These are phyloP conservation scores for Moxostoma hubbsi DNA, from an alignment of 2,797 vertebrate genomes.

Conservation along the genomic window DNA sequence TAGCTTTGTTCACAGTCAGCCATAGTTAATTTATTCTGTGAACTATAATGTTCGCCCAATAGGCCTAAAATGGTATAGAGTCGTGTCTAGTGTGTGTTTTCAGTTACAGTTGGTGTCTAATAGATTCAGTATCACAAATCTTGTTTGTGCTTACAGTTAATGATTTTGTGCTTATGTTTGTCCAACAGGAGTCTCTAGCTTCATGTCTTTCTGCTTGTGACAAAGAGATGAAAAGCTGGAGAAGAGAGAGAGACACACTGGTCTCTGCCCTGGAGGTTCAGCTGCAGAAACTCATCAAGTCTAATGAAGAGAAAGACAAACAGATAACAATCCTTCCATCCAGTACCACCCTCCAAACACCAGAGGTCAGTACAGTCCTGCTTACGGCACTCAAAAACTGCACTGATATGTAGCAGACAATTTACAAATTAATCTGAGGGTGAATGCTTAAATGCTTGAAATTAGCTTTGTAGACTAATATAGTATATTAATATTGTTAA, in stretches of 20 bases:
- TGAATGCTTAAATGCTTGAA: too few species aligned
- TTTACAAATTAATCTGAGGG: too few species aligned
- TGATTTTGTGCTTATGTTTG: constrained; percentile 14
- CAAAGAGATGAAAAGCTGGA: constrained; percentile 84
- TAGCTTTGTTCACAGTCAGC: too few species aligned
- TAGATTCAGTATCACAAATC: neutral
- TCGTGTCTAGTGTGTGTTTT: neutral
- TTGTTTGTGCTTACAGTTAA: neutral
- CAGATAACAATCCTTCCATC: constrained; percentile 79
- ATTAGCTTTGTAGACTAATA: too few species aligned
- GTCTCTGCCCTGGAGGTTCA: constrained; percentile 88
- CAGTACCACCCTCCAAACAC: constrained; percentile 49
- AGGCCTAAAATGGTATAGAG: constrained; percentile 72
- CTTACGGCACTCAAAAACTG: neutral
- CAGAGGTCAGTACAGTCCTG: constrained; percentile 72
- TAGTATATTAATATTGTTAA: too few species aligned
- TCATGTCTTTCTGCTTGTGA: constrained; percentile 82
- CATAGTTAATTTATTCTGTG: too few species aligned
- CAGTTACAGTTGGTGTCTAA: neutral
- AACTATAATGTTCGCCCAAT: constrained; percentile 52
- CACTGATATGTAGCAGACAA: too few species aligned
- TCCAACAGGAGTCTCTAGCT: constrained; percentile 77
- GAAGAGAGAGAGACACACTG: constrained; percentile 85
- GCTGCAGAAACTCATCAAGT: constrained; percentile 81
- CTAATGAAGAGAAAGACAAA: constrained; percentile 82